Evolutionary conservation across 2,888 invertebrate species (phyloP), one percentile per base, ranked within the genome.

Genomic region (Oeneis ivallda): DNA sequence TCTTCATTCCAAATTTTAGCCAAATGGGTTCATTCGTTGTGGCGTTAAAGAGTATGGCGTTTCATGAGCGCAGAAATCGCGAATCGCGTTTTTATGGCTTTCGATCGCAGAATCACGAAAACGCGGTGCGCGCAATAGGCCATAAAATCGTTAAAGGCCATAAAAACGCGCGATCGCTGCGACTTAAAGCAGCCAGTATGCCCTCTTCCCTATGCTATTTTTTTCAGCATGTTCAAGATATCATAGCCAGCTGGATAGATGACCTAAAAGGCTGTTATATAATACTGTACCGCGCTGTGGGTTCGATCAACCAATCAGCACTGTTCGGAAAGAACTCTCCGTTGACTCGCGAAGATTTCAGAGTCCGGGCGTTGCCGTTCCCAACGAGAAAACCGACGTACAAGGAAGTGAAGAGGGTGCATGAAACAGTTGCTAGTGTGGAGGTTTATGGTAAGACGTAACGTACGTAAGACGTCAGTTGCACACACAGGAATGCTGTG

Each of bases 341-440:
- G 0, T 81, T 97, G 13, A 92, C 92, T 68, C 93, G 93, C 72
- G 92, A 88, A 4, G 96, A 96, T 76, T 74, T 84, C 1, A 87
- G 95, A 67, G 81, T 96, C 9, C 85, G 95, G 72, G 93, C 93
- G 19, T 92, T 98, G 70, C 97, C 98, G 0, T 97, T 98, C 85
- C 95, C 96, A 0, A 97, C 97, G 0, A 92, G 95, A 72, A 93
- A 96, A 73, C 96, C 98, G 0, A 96, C 96, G 0, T 96, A 94
- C 75, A 95, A 94, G 61, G 97, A 98, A 89, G 94, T 96, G 1
- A 93, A 95, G 78, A 88, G 97, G 68, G 95, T 96, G 0, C 95
- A 96, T 73, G 93, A 93, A 60, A 89, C 95, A 54, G 86, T 97
- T 8, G 93, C 95, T 19, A 93, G 93, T 61, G 84, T 94, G 52